Evolutionary conservation across 1,140 invertebrate species (phyloP), one percentile per base, ranked within the genome.

Genomic region (Calycopis cecrops): DNA sequence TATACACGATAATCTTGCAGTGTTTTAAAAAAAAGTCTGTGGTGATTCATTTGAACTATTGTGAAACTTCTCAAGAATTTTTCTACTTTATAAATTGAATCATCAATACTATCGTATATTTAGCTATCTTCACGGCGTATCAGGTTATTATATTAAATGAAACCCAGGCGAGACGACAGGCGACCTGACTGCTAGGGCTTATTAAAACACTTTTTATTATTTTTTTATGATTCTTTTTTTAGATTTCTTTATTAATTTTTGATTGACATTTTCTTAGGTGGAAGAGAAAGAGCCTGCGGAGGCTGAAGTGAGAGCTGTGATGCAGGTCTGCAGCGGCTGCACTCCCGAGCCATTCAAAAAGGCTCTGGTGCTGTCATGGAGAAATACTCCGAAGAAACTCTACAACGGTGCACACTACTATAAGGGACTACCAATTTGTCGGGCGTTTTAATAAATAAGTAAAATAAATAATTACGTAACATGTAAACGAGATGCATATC

Each of bases 221-320:
- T 28, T 3, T 28, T 6, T 6, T 33, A n/a, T n/a, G 21, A 48
- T 11, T 28, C 28, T 21, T 48, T 48, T 48, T 17, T 7, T 42
- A n/a, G 1, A 42, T 16, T n/a, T 16, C 0, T 14, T 0, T 7
- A 8, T 9, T 11, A 3, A 7, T 21, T 28, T 28, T 11, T n/a
- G 21, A 11, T 28, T 51, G 7, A 16, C 18, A 10, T 47, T 47
- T 52, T 62, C 58, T 6, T 72, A 89, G 77, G 85, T 90, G 38
- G 90, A 94, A 33, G 93, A 94, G 63, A 88, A 92, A n/a, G 94
- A 95, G 63, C 94, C 94, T 0, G 94, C 94, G 0, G 94, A 95
- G 74, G 93, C 91, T 16, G 94, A 96, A 76, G 94, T 95, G 0
- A 92, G 88, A 59, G 91, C 91, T 1, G 92, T 95, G 1, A 94